Conservation (phyloP, 2,888 invertebrate species). For the Sphaeridia pumilis region DNA sequence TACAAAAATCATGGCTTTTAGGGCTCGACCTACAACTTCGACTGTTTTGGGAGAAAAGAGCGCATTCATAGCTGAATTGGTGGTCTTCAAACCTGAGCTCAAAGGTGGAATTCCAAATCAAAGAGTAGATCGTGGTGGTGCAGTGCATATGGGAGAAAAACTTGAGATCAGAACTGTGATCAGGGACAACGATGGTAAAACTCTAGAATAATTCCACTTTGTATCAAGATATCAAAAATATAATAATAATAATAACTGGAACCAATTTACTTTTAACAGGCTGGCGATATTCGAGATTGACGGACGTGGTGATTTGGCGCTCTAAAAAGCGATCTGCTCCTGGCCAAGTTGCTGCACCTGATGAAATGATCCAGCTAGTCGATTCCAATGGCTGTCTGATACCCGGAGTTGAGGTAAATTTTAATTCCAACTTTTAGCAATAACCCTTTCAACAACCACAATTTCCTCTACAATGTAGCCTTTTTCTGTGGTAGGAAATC, state of each 20-base stretch:
- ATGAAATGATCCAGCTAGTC: conserved; percentile 34
- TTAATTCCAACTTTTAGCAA: no score
- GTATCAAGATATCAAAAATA: neutral
- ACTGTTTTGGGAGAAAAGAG: conserved; percentile 33
- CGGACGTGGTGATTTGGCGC: conserved; percentile 35
- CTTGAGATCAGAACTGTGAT: conserved; percentile 34
- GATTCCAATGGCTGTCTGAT: conserved; percentile 32
- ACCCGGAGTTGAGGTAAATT: conserved; percentile 28
- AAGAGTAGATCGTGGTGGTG: conserved; percentile 34
- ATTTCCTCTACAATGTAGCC: neutral
- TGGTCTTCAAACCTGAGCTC: conserved; percentile 31
- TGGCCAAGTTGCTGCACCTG: conserved; percentile 25
- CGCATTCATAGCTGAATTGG: conserved; percentile 35
- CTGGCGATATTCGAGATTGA: conserved; percentile 31
- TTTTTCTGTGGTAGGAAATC: conserved; percentile 23
- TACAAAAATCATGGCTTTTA: no score
- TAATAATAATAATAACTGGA: neutral
- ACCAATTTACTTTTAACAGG: conserved; percentile 14
- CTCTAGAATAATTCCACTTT: neutral
- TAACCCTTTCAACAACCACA: no score
- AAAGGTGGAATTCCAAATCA: conserved; percentile 31
- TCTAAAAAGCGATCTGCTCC: conserved; percentile 23
- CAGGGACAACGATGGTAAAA: conserved; percentile 35
- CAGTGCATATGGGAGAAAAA: conserved; percentile 33
- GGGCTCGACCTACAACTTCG: conserved; percentile 28